Evolutionary conservation across 2,797 vertebrate genomes (phyloP), one percentile per base, ranked within the genome.

Genomic region (Ctenochaetus hawaiiensis): DNA sequence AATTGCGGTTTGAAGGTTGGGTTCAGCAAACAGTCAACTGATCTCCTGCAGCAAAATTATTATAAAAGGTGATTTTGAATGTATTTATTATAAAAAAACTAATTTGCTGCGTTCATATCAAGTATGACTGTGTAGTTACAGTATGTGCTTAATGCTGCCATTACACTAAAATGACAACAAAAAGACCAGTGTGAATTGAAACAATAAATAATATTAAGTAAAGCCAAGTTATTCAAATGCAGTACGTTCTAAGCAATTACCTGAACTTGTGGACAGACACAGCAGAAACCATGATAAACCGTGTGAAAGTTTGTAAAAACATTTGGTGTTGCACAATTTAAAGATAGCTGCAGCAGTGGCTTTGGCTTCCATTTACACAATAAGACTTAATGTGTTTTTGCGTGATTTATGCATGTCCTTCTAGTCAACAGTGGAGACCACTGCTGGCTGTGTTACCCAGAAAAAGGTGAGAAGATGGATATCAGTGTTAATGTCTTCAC

Each of bases 311-410:
- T 2, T 30, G 30, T 30, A 30, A 30, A 44, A 74, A 68, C 52
- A 51, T 54, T 58, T 65, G 43, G 48, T 6, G 41, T n/a, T 76
- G 63, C 20, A 51, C 20, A 66, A 57, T 48, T 17, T 58, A 67
- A 54, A 77, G 14, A 77, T 9, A 41, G 30, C 26, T 47, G 34
- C 43, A 67, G 30, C 30, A 30, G 30, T 30, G 30, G 56, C 83
- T 79, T 76, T 82, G 80, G 69, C 63, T 80, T 82, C 62, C 49
- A 62, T 26, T 69, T 61, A 54, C n/a, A 61, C 48, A 67, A 43
- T 37, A 34, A 64, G 34, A 49, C 18, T 20, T 30, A 5, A 30
- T 30, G 30, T 30, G 30, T 30, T 30, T 30, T 30, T 30, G 30
- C 5, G 7, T 48, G 47, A 20, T 49, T 49, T 20, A 67, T 30